Evolutionary conservation across 1,140 invertebrate genomes (phyloP).

Genomic region (Apolygus lucorum): DNA sequence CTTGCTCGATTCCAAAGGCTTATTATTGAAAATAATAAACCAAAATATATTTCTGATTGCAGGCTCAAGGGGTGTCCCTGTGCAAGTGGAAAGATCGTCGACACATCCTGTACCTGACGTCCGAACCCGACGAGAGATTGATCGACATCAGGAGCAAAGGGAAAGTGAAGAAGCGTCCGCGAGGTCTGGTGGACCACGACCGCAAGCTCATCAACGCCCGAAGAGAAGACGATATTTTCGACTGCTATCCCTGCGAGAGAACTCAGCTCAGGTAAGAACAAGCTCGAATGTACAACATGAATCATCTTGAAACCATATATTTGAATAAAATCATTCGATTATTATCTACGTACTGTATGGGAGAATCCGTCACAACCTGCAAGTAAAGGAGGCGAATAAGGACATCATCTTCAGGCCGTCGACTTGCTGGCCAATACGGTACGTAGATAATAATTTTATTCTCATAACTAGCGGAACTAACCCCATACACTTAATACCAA

Average conservation of each 20-base stretch:
- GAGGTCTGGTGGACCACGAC: conserved; percentile 17
- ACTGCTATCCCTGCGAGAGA: conserved; percentile 14
- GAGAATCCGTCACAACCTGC: no score
- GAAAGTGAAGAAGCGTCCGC: conserved; percentile 13
- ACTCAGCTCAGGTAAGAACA: neutral
- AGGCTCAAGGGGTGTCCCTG: conserved; percentile 8
- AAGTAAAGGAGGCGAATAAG: no score
- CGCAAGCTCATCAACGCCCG: conserved; percentile 6
- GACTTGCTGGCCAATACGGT: no score
- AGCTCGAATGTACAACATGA: no score
- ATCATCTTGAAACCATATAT: no score
- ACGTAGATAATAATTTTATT: no score
- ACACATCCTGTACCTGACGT: conserved; percentile 19
- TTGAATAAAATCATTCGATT: no score
- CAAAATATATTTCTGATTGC: neutral
- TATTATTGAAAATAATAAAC: no score
- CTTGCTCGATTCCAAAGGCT: neutral
- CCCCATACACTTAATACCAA: no score
- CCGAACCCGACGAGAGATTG: conserved; percentile 1
- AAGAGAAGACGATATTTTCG: conserved; percentile 15
- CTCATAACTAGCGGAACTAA: no score
- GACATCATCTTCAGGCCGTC: no score
- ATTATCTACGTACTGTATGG: no score
- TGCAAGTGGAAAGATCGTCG: conserved; percentile 21
- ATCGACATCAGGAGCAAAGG: conserved; percentile 19